phyloP scores from a whole-genome alignment of 2,888 invertebrate species.

The Papilio demoleus region DNA sequence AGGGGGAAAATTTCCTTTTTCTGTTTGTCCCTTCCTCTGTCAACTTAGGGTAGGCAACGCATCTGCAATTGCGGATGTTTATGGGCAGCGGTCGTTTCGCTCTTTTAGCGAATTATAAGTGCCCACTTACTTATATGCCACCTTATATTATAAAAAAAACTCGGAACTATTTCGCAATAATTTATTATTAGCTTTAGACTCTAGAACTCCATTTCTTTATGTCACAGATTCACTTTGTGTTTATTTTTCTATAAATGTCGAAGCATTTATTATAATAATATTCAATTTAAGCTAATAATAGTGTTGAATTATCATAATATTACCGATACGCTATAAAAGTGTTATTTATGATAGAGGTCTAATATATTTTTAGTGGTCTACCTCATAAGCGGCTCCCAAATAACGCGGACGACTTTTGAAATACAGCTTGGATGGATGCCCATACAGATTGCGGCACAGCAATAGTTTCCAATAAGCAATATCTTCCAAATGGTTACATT shows the following conservation, averaged over 20 bases:
- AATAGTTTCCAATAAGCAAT: slow-evolving; percentile 72
- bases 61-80: too few relatives aligned
- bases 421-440: slow-evolving; percentile 56
- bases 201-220: not conserved
- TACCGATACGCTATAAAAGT: slow-evolving; percentile 24
- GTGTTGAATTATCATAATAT: slow-evolving; percentile 22
- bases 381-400: slow-evolving; percentile 43
- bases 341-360: slow-evolving; percentile 40
- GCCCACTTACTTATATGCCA: too few relatives aligned
- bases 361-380: slow-evolving; percentile 37
- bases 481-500: slow-evolving; percentile 60
- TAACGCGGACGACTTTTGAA: slow-evolving; percentile 49
- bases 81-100: too few relatives aligned
- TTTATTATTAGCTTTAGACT: too few relatives aligned
- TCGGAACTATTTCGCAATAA: too few relatives aligned
- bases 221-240: not conserved
- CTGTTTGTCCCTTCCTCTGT: too few relatives aligned
- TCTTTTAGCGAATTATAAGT: too few relatives aligned
- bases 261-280: slow-evolving; percentile 24
- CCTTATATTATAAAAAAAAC: too few relatives aligned
- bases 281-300: slow-evolving; percentile 19
- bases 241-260: not conserved
- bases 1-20: too few relatives aligned
- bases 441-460: slow-evolving; percentile 53
- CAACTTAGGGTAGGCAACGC: too few relatives aligned